Evolutionary conservation across 2,113 vertebrate species (phyloP), one percentile per base, ranked within the genome.

Genomic region (Myrmophylax atrothorax): DNA sequence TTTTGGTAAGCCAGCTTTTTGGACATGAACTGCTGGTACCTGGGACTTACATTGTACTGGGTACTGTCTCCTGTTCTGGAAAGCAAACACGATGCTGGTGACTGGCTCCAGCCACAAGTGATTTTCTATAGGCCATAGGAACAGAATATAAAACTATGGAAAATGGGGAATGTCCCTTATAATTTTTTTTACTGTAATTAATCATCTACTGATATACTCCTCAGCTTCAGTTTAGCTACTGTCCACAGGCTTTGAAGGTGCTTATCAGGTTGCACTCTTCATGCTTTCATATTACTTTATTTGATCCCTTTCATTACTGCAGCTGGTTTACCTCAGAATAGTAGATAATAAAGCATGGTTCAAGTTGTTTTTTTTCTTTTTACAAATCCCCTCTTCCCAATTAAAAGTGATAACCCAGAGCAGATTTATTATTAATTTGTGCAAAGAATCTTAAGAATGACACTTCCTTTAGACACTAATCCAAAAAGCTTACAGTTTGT

Each of bases 251-350:
- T 97, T 93, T 55, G 80, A 81, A 59, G 42, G 44, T 77, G 18
- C 12, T 63, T 93, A 58, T 93, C 60, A 67, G 22, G 18, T 75
- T 91, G 52, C 44, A 33, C 24, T 42, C 38, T 62, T 89, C 46
- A 18, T 69, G 42, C 29, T 84, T 96, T 88, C 46, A 49, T 63
- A 9, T 18, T 22, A 66, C 28, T 89, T 91, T 79, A 73, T 86
- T 53, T 76, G 38, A 70, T 47, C 31, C 12, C 14, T 74, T 89
- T 59, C 38, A 56, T 50, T 72, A 24, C 29, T 78, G 53, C 79
- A 95, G 44, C 67, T 96, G 88, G 50, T 74, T 96, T 93, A 18
- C 9, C 22, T 93, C 81, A 84, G 60, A 95, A 73, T 42, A 82
- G 59, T 59, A 81, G 62, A 84, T 79, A 87, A 60, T 46, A 52